Conservation (phyloP, 2,797 vertebrate species). For the Gambusia yucatana region DNA sequence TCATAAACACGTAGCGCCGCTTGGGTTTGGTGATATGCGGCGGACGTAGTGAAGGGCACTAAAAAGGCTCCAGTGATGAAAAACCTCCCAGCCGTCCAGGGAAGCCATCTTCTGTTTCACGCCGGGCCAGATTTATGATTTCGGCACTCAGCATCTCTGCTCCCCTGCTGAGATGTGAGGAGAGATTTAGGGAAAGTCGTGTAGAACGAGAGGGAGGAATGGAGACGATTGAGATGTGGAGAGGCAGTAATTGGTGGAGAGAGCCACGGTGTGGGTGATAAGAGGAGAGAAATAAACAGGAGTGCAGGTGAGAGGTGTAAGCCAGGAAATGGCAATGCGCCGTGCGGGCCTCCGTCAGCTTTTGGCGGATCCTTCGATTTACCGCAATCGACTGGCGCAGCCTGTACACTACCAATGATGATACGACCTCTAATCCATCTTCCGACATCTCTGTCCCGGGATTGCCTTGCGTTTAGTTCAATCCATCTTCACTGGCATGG, state of each 20-base stretch:
- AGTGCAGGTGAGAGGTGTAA: slow-evolving; percentile 13
- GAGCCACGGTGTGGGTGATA: slow-evolving; percentile 7
- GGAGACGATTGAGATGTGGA: slow-evolving; percentile 23
- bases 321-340: not conserved
- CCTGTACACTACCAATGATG: not conserved
- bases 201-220: slow-evolving; percentile 11
- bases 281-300: slow-evolving; percentile 10
- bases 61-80: slow-evolving; percentile 73
- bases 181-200: slow-evolving; percentile 30
- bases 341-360: not conserved
- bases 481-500: not conserved
- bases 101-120: slow-evolving; percentile 80
- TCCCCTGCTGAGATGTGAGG: slow-evolving; percentile 36
- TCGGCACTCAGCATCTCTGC: slow-evolving; percentile 59
- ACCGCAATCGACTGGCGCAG: not conserved
- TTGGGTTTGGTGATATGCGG: slow-evolving; percentile 66
- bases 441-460: no score
- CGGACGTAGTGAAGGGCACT: slow-evolving; percentile 59
- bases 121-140: slow-evolving; percentile 68
- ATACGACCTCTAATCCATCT: not conserved
- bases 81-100: slow-evolving; percentile 67
- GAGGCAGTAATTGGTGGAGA: slow-evolving; percentile 11
- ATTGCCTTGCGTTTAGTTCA: not conserved
- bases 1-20: slow-evolving; percentile 45
- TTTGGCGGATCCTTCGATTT: not conserved